Evolutionary conservation across 30 jellyfish, hydroid and myxozoan species (phyloP).

Genomic region (Turritopsis rubra): DNA sequence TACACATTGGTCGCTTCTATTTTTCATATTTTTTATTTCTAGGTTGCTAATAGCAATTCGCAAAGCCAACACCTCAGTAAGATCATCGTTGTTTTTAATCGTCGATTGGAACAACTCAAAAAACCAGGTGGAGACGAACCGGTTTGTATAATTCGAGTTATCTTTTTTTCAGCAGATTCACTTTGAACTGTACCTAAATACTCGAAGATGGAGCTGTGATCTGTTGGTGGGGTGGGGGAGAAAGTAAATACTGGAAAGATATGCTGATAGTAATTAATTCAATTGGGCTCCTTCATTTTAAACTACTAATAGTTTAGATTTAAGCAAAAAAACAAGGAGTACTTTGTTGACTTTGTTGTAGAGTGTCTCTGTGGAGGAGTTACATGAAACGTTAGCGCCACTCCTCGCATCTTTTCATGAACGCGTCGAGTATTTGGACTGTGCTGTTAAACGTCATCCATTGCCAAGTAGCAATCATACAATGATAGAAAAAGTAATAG

Average conservation of each 20-base stretch:
- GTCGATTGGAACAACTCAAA: constrained; percentile 55
- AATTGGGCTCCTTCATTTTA: not conserved
- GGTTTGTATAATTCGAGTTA: constrained; percentile 22
- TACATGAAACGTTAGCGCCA: constrained; percentile 65
- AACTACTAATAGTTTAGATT: not conserved
- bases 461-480: not conserved
- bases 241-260: too few relatives aligned
- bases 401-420: constrained; percentile 40
- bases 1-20: too few relatives aligned
- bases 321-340: too few relatives aligned
- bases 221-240: too few relatives aligned
- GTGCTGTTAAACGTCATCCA: constrained; percentile 35
- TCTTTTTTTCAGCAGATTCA: not conserved
- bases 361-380: constrained; percentile 52
- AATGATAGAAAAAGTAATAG: not conserved
- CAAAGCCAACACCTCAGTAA: constrained; percentile 61
- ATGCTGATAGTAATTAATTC: too few relatives aligned
- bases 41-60: constrained; percentile 80
- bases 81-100: constrained; percentile 60
- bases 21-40: not conserved
- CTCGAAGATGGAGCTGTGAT: too few relatives aligned
- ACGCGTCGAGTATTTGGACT: constrained; percentile 50
- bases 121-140: constrained; percentile 54
- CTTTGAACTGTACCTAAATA: too few relatives aligned
- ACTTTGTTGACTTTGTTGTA: constrained; percentile 2